phyloP scores from a whole-genome alignment of 2,797 vertebrate genomes.

The Argya squamiceps region DNA sequence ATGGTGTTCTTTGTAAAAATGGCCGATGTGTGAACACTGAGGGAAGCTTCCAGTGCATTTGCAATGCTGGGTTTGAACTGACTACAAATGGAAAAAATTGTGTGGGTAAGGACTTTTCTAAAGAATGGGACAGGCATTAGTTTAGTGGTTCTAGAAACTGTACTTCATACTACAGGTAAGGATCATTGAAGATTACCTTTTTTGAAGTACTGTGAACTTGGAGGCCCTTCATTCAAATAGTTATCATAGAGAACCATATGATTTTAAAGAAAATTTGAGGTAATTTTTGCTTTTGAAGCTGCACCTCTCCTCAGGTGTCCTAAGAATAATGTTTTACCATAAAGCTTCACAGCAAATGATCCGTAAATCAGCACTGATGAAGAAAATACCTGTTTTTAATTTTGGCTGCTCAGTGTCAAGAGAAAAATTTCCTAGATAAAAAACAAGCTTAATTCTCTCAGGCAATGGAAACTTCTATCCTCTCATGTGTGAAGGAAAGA shows the following conservation, averaged over 20 bases:
- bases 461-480: background rate
- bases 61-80: conserved; percentile 80
- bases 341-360: background rate
- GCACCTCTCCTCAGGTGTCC: background rate
- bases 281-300: background rate
- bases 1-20: conserved; percentile 77
- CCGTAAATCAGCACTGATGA: background rate
- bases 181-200: background rate
- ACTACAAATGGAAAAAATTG: conserved; percentile 77
- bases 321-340: background rate
- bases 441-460: background rate
- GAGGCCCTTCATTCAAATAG: background rate
- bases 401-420: background rate
- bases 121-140: background rate
- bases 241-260: background rate
- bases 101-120: conserved; percentile 68
- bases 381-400: background rate
- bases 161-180: background rate
- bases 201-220: background rate
- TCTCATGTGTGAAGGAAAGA: background rate
- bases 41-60: conserved; percentile 82
- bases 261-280: background rate
- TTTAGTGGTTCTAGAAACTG: background rate
- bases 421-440: background rate
- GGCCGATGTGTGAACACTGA: conserved; percentile 80